A percentile compares a stretch with the other conserved stretches of the same genome.
Conservation (phyloP, 2,113 vertebrate genomes). For the Nannospalax galili region DNA sequence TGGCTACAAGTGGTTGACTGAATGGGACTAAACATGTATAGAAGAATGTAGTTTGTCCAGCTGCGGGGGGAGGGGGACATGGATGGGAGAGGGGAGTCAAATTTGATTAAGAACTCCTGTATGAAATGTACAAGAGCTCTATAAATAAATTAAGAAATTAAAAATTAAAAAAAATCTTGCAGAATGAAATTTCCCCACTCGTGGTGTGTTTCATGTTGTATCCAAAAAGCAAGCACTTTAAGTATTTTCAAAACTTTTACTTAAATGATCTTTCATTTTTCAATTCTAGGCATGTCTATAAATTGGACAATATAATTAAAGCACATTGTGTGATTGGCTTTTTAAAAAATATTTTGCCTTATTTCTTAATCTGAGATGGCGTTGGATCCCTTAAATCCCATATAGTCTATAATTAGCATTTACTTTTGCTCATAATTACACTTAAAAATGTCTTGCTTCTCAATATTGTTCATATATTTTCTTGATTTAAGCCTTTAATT, state of each 20-base stretch:
- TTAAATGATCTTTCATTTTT: neutral
- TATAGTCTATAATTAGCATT: neutral
- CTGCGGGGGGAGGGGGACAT: too few relatives aligned
- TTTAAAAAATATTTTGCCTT: neutral
- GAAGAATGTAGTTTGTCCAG: too few relatives aligned
- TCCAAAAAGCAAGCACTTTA: neutral
- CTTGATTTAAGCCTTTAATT: slow-evolving; percentile 8
- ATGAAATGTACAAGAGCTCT: too few relatives aligned
- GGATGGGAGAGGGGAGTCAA: too few relatives aligned
- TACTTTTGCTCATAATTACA: neutral
- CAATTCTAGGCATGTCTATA: neutral
- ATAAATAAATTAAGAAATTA: too few relatives aligned
- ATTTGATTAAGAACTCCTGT: too few relatives aligned
- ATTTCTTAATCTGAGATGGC: neutral
- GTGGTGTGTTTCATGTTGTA: neutral
- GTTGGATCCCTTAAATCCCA: neutral
- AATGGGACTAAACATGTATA: too few relatives aligned
- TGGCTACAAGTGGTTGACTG: too few relatives aligned
- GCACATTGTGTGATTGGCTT: neutral
- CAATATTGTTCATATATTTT: neutral
- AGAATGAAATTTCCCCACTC: neutral
- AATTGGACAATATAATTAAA: neutral
- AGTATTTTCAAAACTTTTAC: neutral
- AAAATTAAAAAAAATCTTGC: too few relatives aligned
- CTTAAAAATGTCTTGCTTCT: neutral